phyloP scores from a whole-genome alignment of 2,888 invertebrate species.

The Caenorhabditis auriculariae region DNA sequence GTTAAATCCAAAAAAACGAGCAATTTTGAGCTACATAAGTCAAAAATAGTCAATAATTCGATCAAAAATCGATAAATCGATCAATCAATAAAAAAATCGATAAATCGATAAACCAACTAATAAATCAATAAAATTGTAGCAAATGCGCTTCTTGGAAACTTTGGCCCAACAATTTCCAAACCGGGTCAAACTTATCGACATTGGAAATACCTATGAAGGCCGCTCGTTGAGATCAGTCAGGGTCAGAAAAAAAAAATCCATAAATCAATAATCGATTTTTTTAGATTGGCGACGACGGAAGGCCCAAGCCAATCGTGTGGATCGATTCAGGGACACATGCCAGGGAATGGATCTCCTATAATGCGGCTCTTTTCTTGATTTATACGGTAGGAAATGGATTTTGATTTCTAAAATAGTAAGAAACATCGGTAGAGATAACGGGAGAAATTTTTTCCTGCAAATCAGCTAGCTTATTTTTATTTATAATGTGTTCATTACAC shows the following conservation, averaged over 20 bases:
- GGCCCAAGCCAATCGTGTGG: slow-evolving; percentile 27
- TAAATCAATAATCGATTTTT: not conserved
- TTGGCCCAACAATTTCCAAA: slow-evolving; percentile 13
- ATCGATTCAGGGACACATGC: slow-evolving; percentile 39
- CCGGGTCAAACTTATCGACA: slow-evolving; percentile 13
- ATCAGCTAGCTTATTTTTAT: too few species aligned
- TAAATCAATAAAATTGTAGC: slow-evolving; percentile 15
- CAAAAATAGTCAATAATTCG: too few species aligned
- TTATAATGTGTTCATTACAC: too few species aligned
- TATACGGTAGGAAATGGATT: slow-evolving; percentile 9
- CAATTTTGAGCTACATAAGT: too few species aligned
- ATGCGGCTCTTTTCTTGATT: slow-evolving; percentile 24
- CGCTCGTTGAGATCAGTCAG: slow-evolving; percentile 8
- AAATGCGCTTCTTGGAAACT: slow-evolving; percentile 21
- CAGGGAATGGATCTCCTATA: slow-evolving; percentile 36
- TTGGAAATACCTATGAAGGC: slow-evolving; percentile 27
- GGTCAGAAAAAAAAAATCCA: not conserved
- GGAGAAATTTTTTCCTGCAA: too few species aligned
- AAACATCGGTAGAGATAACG: too few species aligned
- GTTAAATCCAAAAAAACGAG: too few species aligned
- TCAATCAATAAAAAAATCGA: too few species aligned
- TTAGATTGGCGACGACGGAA: slow-evolving; percentile 17
- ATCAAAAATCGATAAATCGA: too few species aligned
- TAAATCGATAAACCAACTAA: too few species aligned
- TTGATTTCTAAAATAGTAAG: not conserved